Evolutionary conservation across 2,113 vertebrate genomes (phyloP).

Genomic region (Nothoprocta pentlandii): DNA sequence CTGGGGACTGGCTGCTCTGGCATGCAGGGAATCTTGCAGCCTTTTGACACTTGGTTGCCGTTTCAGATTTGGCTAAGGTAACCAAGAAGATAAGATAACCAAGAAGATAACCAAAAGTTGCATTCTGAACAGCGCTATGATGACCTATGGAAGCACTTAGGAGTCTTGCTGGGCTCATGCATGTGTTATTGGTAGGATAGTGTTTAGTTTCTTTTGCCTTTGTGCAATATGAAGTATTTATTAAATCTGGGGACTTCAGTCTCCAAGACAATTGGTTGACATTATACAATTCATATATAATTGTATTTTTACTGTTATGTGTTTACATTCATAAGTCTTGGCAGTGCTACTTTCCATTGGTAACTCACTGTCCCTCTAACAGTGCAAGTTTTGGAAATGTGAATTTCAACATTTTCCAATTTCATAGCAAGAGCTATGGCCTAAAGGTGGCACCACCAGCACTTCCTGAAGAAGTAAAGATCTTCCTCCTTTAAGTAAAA

Average conservation of each 20-base stretch:
- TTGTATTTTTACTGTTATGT: background rate
- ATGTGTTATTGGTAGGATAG: background rate
- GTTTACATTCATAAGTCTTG: background rate
- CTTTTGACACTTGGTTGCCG: background rate
- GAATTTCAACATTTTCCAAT: background rate
- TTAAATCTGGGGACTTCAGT: background rate
- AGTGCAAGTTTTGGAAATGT: conserved; percentile 20
- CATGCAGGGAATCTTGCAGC: background rate
- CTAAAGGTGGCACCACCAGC: background rate
- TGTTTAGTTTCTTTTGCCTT: background rate
- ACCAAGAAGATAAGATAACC: too few relatives aligned
- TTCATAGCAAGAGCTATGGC: background rate
- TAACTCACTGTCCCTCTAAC: background rate
- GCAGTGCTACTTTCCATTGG: background rate
- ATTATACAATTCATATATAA: background rate
- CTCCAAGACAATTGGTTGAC: background rate
- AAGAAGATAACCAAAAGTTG: background rate
- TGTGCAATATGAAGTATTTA: background rate
- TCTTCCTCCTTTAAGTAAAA: conserved; percentile 40
- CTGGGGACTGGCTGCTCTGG: background rate
- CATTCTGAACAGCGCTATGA: background rate
- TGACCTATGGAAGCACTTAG: background rate
- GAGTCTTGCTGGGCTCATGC: too few relatives aligned
- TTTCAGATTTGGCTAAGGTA: background rate
- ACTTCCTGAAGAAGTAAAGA: background rate